Evolutionary conservation across 2,797 vertebrate genomes (phyloP), one percentile per base, ranked within the genome.

Genomic region (Microctenopoma stevenorrisi): DNA sequence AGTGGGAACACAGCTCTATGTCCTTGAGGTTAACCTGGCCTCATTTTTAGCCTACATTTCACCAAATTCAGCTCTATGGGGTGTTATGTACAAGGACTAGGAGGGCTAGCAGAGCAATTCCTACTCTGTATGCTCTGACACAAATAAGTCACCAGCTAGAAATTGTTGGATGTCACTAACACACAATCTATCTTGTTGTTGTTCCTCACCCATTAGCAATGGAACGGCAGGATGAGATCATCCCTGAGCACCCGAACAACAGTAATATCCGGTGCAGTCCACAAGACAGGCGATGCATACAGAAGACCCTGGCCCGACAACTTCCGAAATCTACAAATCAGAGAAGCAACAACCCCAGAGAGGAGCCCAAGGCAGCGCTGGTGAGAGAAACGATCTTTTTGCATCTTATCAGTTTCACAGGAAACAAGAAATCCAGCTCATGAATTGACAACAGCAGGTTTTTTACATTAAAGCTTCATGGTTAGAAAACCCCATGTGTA

Each of bases 281-380:
- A 59, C 95, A 96, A 0, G 96, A 98, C 91, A 96, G 95, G 72
- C 95, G 94, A 71, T 98, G 96, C 88, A 91, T 96, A 73, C 96
- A 96, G 93, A 97, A 96, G 86, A 94, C 94, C 22, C 93, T 92
- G 58, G 93, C 96, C 0, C 92, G 91, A 48, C 85, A 93, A 47
- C 91, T 92, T 2, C 89, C 92, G 8, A 92, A 95, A 64, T 93
- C 92, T 77, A 94, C 87, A 77, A 96, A 90, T 5, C 94, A 94
- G 93, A 94, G 95, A 70, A 95, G 72, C 79, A 93, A 89, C 0
- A 91, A 89, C 0, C 92, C 78, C 79, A 91, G 92, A 3, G 87
- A 90, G 30, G 92, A 91, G 68, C 93, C 95, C 11, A 95, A 96
- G 86, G 94, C 94, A 16, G 94, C 93, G 0, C 92, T 96, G 87